Conservation (phyloP, 2,888 invertebrate species). For the Synergus itoensis region DNA sequence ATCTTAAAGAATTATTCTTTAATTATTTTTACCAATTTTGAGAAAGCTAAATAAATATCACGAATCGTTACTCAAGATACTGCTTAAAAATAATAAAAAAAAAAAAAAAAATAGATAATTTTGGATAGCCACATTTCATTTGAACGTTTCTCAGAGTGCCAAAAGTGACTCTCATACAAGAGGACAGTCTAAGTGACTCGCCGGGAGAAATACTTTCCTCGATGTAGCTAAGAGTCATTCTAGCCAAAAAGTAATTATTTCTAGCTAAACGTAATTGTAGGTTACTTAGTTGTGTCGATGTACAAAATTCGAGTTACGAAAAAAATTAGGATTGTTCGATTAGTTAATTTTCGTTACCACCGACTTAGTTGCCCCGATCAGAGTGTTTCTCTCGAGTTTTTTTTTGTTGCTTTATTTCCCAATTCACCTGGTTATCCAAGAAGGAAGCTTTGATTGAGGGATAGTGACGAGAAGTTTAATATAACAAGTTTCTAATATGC, state of each 20-base stretch:
- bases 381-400: conserved; percentile 7
- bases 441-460: neutral
- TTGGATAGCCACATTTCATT: conserved; percentile 47
- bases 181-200: conserved; percentile 28
- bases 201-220: conserved; percentile 37
- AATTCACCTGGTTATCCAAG: conserved; percentile 43
- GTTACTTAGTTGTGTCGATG: conserved; percentile 41
- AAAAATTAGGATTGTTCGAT: conserved; percentile 1
- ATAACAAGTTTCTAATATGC: conserved; percentile 16
- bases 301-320: conserved; percentile 35
- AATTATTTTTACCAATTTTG: neutral
- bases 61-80: conserved; percentile 1
- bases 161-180: conserved; percentile 64
- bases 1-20: neutral
- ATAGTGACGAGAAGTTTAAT: conserved; percentile 4
- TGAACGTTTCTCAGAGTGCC: conserved; percentile 75
- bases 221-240: conserved; percentile 40
- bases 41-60: neutral
- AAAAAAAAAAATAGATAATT: conserved; percentile 40
- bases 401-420: neutral
- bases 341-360: conserved; percentile 25
- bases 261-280: conserved; percentile 39
- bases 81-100: conserved; percentile 18
- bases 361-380: conserved; percentile 32
- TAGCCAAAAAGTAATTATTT: conserved; percentile 42